These are phyloP conservation scores for Acromyrmex echinatior DNA, from an alignment of 1,140 invertebrate species.

Conservation along the genomic window DNA sequence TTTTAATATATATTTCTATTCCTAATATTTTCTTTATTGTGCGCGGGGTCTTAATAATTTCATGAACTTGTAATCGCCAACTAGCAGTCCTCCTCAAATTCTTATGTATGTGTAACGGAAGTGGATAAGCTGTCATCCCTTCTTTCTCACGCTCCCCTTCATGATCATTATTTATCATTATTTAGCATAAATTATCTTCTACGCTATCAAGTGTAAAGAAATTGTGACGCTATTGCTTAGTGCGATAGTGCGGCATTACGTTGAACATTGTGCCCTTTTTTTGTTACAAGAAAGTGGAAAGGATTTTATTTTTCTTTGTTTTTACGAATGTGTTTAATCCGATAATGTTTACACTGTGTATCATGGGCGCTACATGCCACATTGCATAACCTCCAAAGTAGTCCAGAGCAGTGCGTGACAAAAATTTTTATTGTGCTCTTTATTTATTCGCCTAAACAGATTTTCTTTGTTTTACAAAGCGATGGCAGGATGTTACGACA, in stretches of 20 bases:
- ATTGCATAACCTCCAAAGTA: constrained; percentile 46
- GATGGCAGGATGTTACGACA: constrained; percentile 85
- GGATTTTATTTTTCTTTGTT: not conserved
- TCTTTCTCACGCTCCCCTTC: no score
- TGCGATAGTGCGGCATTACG: not conserved
- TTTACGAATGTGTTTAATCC: not conserved
- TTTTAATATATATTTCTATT: no score
- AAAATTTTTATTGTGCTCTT: not conserved
- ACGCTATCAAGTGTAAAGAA: not conserved
- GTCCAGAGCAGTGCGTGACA: not conserved
- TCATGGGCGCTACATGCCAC: constrained; percentile 12
- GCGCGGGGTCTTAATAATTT: no score
- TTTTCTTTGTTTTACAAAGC: constrained; percentile 8
- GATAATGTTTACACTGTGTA: constrained; percentile 18
- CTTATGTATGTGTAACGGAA: not conserved
- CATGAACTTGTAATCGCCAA: no score
- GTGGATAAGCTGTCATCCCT: constrained; percentile 1
- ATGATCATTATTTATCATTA: constrained; percentile 12
- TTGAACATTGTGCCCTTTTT: not conserved
- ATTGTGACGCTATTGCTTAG: not conserved
- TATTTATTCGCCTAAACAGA: not conserved
- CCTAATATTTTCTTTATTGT: no score
- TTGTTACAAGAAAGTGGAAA: not conserved
- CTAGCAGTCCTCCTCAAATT: no score
- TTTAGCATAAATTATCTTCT: constrained; percentile 35